Evolutionary conservation across 2,888 invertebrate genomes (phyloP), one percentile per base, ranked within the genome.

Genomic region (Lepidochrysops patricia): DNA sequence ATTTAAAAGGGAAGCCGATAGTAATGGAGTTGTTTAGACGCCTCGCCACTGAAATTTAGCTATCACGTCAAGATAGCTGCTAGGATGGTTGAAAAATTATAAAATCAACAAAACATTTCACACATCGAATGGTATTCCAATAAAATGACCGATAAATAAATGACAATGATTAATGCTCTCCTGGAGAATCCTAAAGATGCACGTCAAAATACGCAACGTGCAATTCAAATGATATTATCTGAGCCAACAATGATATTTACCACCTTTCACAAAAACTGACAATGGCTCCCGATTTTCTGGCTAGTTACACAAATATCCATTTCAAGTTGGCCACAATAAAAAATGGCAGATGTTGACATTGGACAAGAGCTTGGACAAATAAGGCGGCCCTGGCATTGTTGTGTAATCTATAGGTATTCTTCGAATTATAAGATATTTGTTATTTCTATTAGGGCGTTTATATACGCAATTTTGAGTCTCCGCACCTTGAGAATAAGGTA

Each of bases 371-470:
- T 67, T 68, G 72, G 74, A 83, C 80, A 86, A 84, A 74, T 73
- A 67, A 71, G 76, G 72, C 79, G 76, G 77, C 78, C 72, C 74
- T 69, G 75, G 80, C 70, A 77, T 88, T 87, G 86, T 88, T 80
- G 76, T 79, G 72, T 76, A 82, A 84, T 84, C 80, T 76, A 84
- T 84, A 80, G 75, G 79, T 79, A 78, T 89, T 88, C 87, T 72
- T 73, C 83, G 88, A 87, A 88, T 87, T 79, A 83, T 82, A 80
- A 84, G 84, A 81, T 85, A 88, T 89, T 88, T 88, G 88, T 89
- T 86, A 87, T 84, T 84, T 81, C 83, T 80, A 88, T 89, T 88
- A 86, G 79, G 84, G 80, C 83, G 76, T 64, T 15, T 34, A 35
- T 29, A 52, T n/a, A 52, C 15, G 15, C n/a, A 15, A 63, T 62